phyloP scores from a whole-genome alignment of 1,140 invertebrate genomes.

The Trichonephila inaurata region DNA sequence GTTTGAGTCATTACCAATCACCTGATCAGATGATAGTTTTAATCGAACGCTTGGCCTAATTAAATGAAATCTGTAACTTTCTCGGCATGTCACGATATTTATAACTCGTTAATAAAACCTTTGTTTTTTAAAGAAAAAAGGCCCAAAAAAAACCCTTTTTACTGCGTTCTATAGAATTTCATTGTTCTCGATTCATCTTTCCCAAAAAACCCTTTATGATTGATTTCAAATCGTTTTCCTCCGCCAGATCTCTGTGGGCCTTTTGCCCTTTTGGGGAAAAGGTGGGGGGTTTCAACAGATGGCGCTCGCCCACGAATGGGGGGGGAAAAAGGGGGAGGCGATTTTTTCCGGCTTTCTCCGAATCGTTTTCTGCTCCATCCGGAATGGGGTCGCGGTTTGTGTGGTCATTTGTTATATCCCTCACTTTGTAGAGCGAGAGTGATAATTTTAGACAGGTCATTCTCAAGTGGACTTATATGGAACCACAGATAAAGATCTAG shows the following conservation, averaged over 20 bases:
- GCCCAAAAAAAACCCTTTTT: background rate
- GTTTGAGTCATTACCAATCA: too few relatives aligned
- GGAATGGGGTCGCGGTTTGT: conserved; percentile 6
- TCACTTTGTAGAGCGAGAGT: background rate
- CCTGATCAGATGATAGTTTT: too few relatives aligned
- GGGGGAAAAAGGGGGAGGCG: background rate
- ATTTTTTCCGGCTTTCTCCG: conserved; percentile 7
- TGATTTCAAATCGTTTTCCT: conserved; percentile 1
- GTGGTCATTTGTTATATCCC: background rate
- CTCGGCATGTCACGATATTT: background rate
- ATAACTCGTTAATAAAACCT: background rate
- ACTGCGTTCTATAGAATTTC: background rate
- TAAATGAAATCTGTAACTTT: too few relatives aligned
- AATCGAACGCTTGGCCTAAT: too few relatives aligned
- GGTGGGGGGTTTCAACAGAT: background rate
- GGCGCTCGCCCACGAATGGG: background rate
- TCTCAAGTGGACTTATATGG: background rate
- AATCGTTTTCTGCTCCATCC: background rate
- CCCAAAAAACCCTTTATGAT: background rate
- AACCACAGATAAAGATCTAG: too few relatives aligned
- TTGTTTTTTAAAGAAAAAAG: background rate
- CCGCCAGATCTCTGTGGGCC: background rate
- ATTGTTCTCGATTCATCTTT: conserved; percentile 8
- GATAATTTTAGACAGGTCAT: background rate
- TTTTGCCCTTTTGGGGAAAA: background rate